phyloP scores from a whole-genome alignment of 2,797 vertebrate species.

The Merluccius polli region DNA sequence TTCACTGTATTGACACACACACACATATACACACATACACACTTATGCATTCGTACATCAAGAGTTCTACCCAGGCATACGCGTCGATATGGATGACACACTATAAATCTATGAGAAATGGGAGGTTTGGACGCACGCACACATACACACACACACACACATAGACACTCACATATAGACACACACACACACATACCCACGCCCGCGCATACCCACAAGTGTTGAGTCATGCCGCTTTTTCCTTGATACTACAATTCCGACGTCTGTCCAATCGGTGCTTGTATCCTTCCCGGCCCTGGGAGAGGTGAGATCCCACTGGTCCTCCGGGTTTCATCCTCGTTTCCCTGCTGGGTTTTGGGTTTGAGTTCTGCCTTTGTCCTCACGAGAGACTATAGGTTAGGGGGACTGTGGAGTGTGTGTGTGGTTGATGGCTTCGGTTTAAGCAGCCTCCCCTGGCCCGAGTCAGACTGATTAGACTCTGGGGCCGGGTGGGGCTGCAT shows the following conservation, averaged over 20 bases:
- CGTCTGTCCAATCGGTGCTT: neutral
- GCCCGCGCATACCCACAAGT: neutral
- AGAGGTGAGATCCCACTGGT: too few relatives aligned
- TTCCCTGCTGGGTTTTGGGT: neutral
- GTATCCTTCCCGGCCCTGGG: too few relatives aligned
- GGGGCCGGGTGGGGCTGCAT: too few relatives aligned
- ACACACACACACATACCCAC: neutral
- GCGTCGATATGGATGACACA: neutral
- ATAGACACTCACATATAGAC: neutral
- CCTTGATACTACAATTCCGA: neutral
- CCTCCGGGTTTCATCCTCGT: neutral
- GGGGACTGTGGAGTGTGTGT: too few relatives aligned
- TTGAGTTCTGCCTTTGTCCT: too few relatives aligned
- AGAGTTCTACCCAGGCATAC: neutral
- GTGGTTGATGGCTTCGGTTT: too few relatives aligned
- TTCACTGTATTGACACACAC: constrained; percentile 9
- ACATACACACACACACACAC: neutral
- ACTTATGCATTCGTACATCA: neutral
- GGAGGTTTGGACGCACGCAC: constrained; percentile 31
- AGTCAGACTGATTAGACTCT: too few relatives aligned
- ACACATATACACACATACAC: constrained; percentile 9
- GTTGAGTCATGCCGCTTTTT: neutral
- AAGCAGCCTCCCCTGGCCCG: too few relatives aligned
- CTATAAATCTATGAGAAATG: neutral
- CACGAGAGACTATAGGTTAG: too few relatives aligned